Base-by-base conservation (phyloP, 2,113 vertebrate genomes). In the Lasiurus borealis region DNA sequence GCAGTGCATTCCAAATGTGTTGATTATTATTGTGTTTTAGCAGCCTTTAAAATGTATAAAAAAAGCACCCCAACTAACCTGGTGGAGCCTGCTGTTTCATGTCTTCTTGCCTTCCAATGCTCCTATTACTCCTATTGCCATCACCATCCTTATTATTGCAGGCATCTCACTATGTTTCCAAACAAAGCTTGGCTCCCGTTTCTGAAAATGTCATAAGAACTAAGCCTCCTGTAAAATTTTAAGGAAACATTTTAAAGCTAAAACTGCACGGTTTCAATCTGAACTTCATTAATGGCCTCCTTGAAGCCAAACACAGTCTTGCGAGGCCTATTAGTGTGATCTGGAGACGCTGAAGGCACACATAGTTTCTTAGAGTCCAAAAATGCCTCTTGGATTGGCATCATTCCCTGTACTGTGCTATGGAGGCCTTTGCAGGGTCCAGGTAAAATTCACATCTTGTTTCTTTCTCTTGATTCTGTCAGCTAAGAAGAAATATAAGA, bases 241-340 rank as follows among this genome's bases (percentile, higher is more conserved):
- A 96, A 97, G 95, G 54, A 97, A 96, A 89, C 92, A 59, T 90
- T 97, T 96, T 95, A 95, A 95, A 84, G 85, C 82, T 36, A 27
- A 23, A 89, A 68, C 91, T 68, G 36, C 8, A 78, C 81, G 68
- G 73, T 90, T 98, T 97, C 97, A 96, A 72, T 93, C 73, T 93
- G 92, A 98, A 94, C 91, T 95, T 97, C 94, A 93, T 97, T 96
- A 97, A 96, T 97, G 96, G 94, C 92, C 73, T 52, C 1, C 91
- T 77, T 76, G 57, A 95, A 96, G 96, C 96, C 93, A 97, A 96
- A 92, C 93, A 34, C 2, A 12, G 89, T 90, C 97, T 98, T 97
- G 44, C 0, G 66, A 98, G 97, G 89, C 92, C 96, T 96, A 9
- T 98, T 97, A 89, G 19, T 90, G 50, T 93, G 96, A 97, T 89